Base-by-base conservation (phyloP, 2,797 vertebrate genomes). In the Danionella dracula region DNA sequence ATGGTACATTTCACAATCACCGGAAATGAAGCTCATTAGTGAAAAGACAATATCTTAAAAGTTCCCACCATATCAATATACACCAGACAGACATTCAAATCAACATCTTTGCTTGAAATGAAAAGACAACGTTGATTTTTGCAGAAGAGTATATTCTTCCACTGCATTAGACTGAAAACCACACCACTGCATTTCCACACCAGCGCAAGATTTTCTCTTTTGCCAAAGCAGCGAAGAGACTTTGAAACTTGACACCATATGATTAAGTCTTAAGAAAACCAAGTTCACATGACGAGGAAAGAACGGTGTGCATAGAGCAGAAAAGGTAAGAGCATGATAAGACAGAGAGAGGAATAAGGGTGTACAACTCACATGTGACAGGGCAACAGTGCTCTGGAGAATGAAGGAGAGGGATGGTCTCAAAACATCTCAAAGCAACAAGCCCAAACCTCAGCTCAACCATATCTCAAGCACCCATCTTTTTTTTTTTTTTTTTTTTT, bases 281-380 rank as follows among this genome's bases (percentile, higher is more conserved):
- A 55, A 2, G 4, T 10, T 66, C 42, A 13, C 44, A 48, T 46
- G 13, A 54, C 6, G 20, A 53, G 19, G 1, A 37, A 35, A 45
- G 10, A 4, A 10, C 17, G 4, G 16, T 17, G 16, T 20, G 17
- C 6, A 34, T 2, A 23, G 4, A 15, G 7, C 17, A 5, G 32
- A 29, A 40, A 5, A 63, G 44, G 23, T 27, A 27, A 27, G 21
- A 53, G 20, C 19, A 46, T 32, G 61, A 15, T 70, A 61, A 15
- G 44, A 58, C 49, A 48, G 21, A 37, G 27, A 73, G 4, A 65
- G 45, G 32, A 38, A 73, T 77, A 2, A 74, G 10, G 8, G 42
- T 8, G 5, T 48, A 46, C 49, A 62, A 89, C 90, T 91, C 87
- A 91, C 90, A 83, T 92, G 89, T 77, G 87, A 88, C 71, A 92